These are phyloP conservation scores for Orthosia gothica DNA, from an alignment of 2,888 invertebrate species.

Conservation along the genomic window DNA sequence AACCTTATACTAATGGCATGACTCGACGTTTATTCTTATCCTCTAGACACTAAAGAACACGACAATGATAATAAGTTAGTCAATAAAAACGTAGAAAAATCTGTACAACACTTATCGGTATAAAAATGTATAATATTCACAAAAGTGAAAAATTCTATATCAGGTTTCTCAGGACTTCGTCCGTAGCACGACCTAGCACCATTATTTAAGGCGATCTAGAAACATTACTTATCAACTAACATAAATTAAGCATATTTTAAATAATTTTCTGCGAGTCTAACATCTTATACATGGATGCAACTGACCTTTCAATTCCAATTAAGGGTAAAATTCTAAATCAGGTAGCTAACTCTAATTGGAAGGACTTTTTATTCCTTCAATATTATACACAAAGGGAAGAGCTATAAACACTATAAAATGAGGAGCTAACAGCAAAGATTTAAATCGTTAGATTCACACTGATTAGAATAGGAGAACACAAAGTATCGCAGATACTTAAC, in stretches of 20 bases:
- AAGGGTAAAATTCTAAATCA: conserved; percentile 69
- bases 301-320: conserved; percentile 72
- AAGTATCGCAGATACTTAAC: too few relatives aligned
- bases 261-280: conserved; percentile 65
- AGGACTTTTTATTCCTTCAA: conserved; percentile 57
- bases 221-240: conserved; percentile 65
- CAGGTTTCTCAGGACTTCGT: conserved; percentile 86
- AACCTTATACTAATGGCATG: conserved; percentile 89
- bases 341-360: conserved; percentile 73
- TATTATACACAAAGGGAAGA: conserved; percentile 60
- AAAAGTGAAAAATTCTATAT: conserved; percentile 82
- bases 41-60: conserved; percentile 76
- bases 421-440: conserved; percentile 34
- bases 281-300: conserved; percentile 67
- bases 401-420: conserved; percentile 40
- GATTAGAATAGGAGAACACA: too few relatives aligned
- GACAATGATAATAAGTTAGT: conserved; percentile 69
- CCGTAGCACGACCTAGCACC: conserved; percentile 91
- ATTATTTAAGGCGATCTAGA: conserved; percentile 79
- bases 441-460: not conserved
- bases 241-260: conserved; percentile 66
- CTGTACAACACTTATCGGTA: conserved; percentile 87
- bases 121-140: conserved; percentile 82
- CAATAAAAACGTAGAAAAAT: conserved; percentile 72
- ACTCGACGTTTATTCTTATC: conserved; percentile 86